These are phyloP conservation scores for Meganola albula DNA, from an alignment of 2,888 invertebrate genomes.

Conservation along the genomic window DNA sequence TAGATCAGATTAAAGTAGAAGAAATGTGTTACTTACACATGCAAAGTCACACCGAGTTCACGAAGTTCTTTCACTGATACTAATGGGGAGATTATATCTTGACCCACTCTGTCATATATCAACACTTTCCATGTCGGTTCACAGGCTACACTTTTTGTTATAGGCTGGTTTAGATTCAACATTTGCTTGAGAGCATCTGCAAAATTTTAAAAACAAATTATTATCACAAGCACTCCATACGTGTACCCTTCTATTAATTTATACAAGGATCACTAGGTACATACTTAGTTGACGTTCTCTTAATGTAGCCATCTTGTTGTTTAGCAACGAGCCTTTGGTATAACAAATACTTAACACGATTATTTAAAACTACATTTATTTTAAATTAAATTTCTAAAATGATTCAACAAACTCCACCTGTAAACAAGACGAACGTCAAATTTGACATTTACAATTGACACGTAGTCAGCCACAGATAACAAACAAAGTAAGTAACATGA, in stretches of 20 bases:
- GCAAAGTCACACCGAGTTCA: constrained; percentile 97
- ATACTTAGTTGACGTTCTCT: constrained; percentile 46
- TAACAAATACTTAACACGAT: constrained; percentile 15
- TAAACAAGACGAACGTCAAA: constrained; percentile 25
- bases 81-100: constrained; percentile 98
- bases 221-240: too few relatives aligned
- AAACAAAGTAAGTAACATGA: too few relatives aligned
- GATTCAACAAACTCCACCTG: too few relatives aligned
- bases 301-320: constrained; percentile 30
- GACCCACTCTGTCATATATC: constrained; percentile 96
- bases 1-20: too few relatives aligned
- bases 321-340: constrained; percentile 13
- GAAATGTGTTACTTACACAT: constrained; percentile 84
- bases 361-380: constrained; percentile 15
- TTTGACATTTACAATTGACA: constrained; percentile 26
- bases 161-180: constrained; percentile 93
- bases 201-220: too few relatives aligned
- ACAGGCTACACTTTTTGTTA: constrained; percentile 84
- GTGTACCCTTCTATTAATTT: too few relatives aligned
- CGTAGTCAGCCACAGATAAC: constrained; percentile 25
- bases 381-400: too few relatives aligned
- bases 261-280: constrained; percentile 15
- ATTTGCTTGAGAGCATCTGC: constrained; percentile 95
- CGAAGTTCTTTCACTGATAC: constrained; percentile 96
- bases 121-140: constrained; percentile 98